Base-by-base conservation (phyloP, 1,140 invertebrate species). In the Drosophila novamexicana region DNA sequence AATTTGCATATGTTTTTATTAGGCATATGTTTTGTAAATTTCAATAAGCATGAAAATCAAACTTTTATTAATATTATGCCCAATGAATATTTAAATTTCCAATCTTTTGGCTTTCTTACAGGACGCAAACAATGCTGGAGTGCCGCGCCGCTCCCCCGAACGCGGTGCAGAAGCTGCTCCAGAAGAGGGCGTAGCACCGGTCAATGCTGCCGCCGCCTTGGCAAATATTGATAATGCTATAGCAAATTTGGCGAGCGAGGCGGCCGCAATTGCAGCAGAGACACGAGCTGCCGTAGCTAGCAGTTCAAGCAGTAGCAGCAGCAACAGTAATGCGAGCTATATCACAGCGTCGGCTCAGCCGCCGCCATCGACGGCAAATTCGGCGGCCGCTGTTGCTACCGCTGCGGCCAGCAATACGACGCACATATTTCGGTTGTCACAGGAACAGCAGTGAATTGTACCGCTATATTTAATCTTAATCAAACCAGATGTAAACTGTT, bases 361-460 rank as follows among this genome's bases (percentile, higher is more conserved):
- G 12, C 78, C 77, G 0, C 78, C 86, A 32, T 66, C 82, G 12
- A 77, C 91, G 54, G 81, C 91, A 47, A 82, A 90, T 1, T 80
- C 91, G 6, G 90, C 91, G 36, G 84, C 91, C 1, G 91, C 88
- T 44, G 85, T 90, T 47, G 88, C 90, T 9, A 91, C 91, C 6
- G 91, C 88, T 29, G 90, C 91, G 37, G 88, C 90, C 14, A 92
- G 91, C 70, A 92, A 91, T 57, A 86, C 79, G 37, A 85, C 90
- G 68, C 84, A 92, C 69, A 75, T 84, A 65, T 90, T 92, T 79
- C 90, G 84, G 45, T 73, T 91, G 74, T 81, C 83, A 50, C 81
- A 90, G 50, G 90, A 91, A n/a, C 81, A 81, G 63, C 65, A 85
- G 66, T 90, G 58, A 79, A 66, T 44, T 56, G 65, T 75, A 62